Base-by-base conservation (phyloP, 2,113 vertebrate genomes). In the Mobula birostris region DNA sequence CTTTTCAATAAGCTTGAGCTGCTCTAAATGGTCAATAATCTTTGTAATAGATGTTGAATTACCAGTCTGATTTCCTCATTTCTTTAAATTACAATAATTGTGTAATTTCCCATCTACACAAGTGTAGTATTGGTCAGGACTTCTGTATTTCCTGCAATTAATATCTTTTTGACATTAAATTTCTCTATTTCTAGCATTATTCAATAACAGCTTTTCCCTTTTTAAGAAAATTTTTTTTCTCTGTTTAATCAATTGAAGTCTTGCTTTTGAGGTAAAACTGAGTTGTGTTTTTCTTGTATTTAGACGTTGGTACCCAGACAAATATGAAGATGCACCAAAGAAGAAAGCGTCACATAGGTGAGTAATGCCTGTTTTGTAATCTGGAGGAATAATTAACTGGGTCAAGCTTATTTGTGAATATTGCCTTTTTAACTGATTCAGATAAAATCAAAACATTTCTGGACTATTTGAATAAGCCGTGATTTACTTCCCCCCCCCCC, bases 241-340 rank as follows among this genome's bases (percentile, higher is more conserved):
- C 78, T 82, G 79, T 40, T 82, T 17, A 14, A 82, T 82, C 4
- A 82, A 14, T 36, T 80, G 32, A 19, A 40, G 32, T 58, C 24
- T 4, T 58, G 56, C 48, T 61, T 2, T 17, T 15, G 58, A 19
- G 36, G 17, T 40, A 48, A n/a, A 79, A 79, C n/a, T 24, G 2
- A 21, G 36, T 14, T 63, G 6, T 15, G 24, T 27, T 88, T 72
- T 83, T 94, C 40, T 95, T 95, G 48, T 48, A 48, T 2, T 88
- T 96, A 99, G 99, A 94, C 98, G 99, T 95, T 99, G 99, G 98
- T 99, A 98, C 95, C 98, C 98, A 27, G 97, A 97, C 40, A 98
- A 98, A 5, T 99, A 98, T 2, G 97, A 97, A 95, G 97, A 96
- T 94, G 97, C 97, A 56, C 98, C 98, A 94, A 97, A 97, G 95